These are phyloP conservation scores for Psammodynastes pulverulentus DNA, from an alignment of 2,113 vertebrate genomes.

Conservation along the genomic window DNA sequence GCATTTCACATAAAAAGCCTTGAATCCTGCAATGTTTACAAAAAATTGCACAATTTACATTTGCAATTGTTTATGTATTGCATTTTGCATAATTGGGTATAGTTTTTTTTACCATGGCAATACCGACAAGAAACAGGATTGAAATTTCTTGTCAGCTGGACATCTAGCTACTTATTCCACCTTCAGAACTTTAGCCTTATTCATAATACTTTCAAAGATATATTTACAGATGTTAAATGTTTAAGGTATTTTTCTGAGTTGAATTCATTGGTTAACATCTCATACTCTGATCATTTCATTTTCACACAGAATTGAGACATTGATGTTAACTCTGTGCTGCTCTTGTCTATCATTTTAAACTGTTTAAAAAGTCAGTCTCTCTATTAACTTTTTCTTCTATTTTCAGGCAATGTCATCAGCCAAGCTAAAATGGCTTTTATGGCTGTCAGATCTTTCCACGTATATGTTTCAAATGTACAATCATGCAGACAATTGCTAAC, in stretches of 20 bases:
- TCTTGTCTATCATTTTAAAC: not conserved
- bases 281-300: not conserved
- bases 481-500: slow-evolving; percentile 33
- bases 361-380: not conserved
- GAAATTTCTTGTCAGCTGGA: not conserved
- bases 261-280: not conserved
- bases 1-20: not conserved
- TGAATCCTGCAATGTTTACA: not conserved
- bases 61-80: not conserved
- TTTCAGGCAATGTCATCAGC: not conserved
- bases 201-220: not conserved
- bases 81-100: not conserved
- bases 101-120: not conserved
- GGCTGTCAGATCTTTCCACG: slow-evolving; percentile 44
- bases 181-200: not conserved
- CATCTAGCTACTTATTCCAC: not conserved
- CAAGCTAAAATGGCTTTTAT: slow-evolving; percentile 62
- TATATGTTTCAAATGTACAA: slow-evolving; percentile 21
- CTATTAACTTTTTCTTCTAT: not conserved
- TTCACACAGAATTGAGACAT: not conserved
- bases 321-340: no score
- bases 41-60: not conserved
- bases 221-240: not conserved
- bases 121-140: not conserved
- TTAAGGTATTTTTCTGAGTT: not conserved